Evolutionary conservation across 1,140 invertebrate genomes (phyloP).

Genomic region (Orchesella cincta): DNA sequence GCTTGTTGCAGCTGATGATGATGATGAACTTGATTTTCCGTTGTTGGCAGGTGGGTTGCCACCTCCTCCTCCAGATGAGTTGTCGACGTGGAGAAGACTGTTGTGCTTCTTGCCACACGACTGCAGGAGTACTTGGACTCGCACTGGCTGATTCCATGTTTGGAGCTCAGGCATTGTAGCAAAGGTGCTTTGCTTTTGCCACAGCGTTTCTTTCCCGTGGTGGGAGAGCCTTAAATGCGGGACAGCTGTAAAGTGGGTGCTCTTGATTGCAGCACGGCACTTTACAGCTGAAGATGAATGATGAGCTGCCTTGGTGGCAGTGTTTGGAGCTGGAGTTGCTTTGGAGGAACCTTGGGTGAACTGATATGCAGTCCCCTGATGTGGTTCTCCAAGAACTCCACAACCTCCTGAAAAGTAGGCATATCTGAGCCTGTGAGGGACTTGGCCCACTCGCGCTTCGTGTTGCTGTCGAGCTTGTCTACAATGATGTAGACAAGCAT

Average conservation of each 20-base stretch:
- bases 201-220: too few species aligned
- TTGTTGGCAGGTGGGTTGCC: background rate
- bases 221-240: too few species aligned
- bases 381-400: conserved; percentile 35
- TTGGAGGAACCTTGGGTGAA: too few species aligned
- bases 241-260: too few species aligned
- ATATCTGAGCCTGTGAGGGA: conserved; percentile 27
- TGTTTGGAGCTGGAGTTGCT: too few species aligned
- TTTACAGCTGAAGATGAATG: too few species aligned
- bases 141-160: background rate
- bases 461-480: conserved; percentile 44
- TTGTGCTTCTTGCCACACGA: background rate
- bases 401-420: conserved; percentile 36
- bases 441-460: conserved; percentile 44
- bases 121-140: background rate
- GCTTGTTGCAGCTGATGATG: too few species aligned
- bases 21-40: too few species aligned
- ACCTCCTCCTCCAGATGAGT: background rate
- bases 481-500: conserved; percentile 44
- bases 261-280: too few species aligned
- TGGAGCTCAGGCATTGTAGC: background rate
- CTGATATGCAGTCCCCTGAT: background rate
- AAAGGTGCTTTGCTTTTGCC: too few species aligned
- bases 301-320: too few species aligned
- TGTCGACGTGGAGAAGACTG: background rate